Percentiles rank a stretch among this genome's conserved stretches.
These are phyloP conservation scores for Spondyliosoma cantharus DNA, from an alignment of 2,797 vertebrate genomes.

Conservation along the genomic window DNA sequence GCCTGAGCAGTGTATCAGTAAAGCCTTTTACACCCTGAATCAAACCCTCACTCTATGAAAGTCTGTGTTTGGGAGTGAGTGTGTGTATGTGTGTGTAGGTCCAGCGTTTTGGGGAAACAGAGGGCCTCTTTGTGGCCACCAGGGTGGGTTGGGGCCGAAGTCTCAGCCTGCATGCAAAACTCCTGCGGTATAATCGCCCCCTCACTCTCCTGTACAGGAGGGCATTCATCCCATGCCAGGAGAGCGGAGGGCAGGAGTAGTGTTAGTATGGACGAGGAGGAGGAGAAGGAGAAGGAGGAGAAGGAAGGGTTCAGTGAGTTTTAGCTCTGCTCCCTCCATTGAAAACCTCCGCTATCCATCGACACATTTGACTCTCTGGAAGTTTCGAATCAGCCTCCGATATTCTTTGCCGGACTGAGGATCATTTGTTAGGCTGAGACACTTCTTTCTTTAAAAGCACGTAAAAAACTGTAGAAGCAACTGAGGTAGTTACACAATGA, in stretches of 20 bases:
- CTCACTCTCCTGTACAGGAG: constrained; percentile 78
- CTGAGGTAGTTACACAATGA: background rate
- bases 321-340: constrained; percentile 22
- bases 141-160: constrained; percentile 67
- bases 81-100: constrained; percentile 58
- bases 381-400: background rate
- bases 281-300: constrained; percentile 19
- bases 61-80: constrained; percentile 44
- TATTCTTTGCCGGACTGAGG: background rate
- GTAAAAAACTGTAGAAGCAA: background rate
- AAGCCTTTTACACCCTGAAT: constrained; percentile 74
- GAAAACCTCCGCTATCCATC: constrained; percentile 41
- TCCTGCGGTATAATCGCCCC: constrained; percentile 71
- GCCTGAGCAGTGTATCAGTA: constrained; percentile 76
- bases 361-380: constrained; percentile 16
- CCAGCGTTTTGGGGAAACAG: constrained; percentile 71
- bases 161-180: constrained; percentile 78
- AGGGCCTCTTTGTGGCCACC: constrained; percentile 78
- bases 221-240: constrained; percentile 81
- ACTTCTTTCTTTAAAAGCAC: background rate
- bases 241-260: constrained; percentile 53
- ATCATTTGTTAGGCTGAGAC: background rate
- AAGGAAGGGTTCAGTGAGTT: constrained; percentile 57
- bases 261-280: constrained; percentile 27
- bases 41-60: constrained; percentile 67